These are phyloP conservation scores for Aporophyla lueneburgensis DNA, from an alignment of 2,888 invertebrate genomes.

Conservation along the genomic window DNA sequence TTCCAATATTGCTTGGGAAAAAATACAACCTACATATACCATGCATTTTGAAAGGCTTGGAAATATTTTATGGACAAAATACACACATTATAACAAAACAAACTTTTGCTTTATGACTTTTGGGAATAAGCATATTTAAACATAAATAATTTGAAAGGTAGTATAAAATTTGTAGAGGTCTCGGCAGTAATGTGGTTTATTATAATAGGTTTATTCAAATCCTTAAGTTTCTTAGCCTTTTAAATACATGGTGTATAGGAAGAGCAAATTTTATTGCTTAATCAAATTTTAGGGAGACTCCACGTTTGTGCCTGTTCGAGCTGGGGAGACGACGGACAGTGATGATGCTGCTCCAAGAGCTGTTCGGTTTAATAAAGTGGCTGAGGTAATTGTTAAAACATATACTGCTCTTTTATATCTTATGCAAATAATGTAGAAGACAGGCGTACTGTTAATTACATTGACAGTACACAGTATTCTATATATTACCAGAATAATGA, in stretches of 20 bases:
- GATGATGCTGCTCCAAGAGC: conserved; percentile 95
- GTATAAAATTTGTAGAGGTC: conserved; percentile 10
- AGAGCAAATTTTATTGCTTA: conserved; percentile 27
- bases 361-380: conserved; percentile 97
- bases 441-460: neutral
- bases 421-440: neutral
- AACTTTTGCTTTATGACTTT: neutral
- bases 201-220: conserved; percentile 5
- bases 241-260: conserved; percentile 63
- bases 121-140: conserved; percentile 4
- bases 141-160: conserved; percentile 6
- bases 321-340: conserved; percentile 93
- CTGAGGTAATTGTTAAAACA: conserved; percentile 90
- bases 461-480: neutral
- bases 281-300: conserved; percentile 94
- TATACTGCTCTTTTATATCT: neutral
- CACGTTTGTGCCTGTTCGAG: conserved; percentile 97
- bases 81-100: neutral
- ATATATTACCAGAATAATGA: neutral
- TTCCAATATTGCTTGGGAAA: conserved; percentile 59
- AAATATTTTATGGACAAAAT: conserved; percentile 30
- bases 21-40: conserved; percentile 53
- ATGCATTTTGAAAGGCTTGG: conserved; percentile 54
- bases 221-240: conserved; percentile 30
- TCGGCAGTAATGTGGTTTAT: neutral